Evolutionary conservation across 1,140 invertebrate genomes (phyloP).

Genomic region (Diachasmimorpha longicaudata): DNA sequence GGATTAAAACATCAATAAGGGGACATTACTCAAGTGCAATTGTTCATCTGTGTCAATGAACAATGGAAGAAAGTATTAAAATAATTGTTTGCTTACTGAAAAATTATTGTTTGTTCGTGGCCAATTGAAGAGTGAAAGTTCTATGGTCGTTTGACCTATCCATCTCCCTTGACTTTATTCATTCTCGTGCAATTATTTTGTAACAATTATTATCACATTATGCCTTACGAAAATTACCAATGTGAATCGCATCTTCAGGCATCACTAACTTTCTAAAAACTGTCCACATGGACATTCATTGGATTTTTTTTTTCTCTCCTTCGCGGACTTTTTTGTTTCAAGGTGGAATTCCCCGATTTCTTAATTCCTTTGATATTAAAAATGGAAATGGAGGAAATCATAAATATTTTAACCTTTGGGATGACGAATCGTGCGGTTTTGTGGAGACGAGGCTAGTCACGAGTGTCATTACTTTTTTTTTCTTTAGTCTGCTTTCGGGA

Average conservation of each 20-base stretch:
- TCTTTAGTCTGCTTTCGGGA: not conserved
- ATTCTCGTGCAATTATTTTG: conserved; percentile 14
- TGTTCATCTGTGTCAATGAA: not conserved
- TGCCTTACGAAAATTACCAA: conserved; percentile 14
- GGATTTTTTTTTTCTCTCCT: not conserved
- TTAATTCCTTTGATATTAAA: not conserved
- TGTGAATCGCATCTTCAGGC: not conserved
- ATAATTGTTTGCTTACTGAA: not conserved
- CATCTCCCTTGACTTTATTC: conserved; percentile 1
- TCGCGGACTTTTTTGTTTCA: not conserved
- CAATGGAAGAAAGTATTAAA: not conserved
- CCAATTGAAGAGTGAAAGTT: conserved; percentile 13
- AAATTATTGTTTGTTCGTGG: not conserved
- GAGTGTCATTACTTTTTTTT: not conserved
- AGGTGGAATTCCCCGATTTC: not conserved
- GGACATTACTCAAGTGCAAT: not conserved
- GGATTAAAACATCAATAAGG: too few species aligned
- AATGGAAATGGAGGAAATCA: not conserved
- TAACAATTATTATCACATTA: conserved; percentile 23
- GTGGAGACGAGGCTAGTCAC: not conserved
- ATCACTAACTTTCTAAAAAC: not conserved
- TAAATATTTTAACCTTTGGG: not conserved
- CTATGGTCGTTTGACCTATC: conserved; percentile 6
- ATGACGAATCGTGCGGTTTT: conserved; percentile 2
- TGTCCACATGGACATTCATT: not conserved